A percentile compares a stretch with the other conserved stretches of the same genome.
Conservation (phyloP, 2,888 invertebrate genomes). For the Leucophora obtusa region DNA sequence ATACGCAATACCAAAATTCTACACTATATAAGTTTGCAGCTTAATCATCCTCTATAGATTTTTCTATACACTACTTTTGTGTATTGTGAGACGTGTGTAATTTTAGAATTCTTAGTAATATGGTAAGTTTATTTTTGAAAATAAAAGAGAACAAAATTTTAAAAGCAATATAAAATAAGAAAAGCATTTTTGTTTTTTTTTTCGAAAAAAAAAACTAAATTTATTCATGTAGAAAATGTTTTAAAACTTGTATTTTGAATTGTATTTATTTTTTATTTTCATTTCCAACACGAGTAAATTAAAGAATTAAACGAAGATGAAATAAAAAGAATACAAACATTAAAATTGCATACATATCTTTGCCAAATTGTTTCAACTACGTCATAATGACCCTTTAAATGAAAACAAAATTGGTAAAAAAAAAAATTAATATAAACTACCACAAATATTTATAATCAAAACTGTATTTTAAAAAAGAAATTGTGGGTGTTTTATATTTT, state of each 20-base stretch:
- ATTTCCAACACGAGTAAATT: neutral
- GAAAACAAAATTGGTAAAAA: neutral
- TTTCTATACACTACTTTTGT: constrained; percentile 47
- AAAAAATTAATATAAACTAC: neutral
- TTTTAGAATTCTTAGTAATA: constrained; percentile 73
- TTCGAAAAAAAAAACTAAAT: constrained; percentile 31
- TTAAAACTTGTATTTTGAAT: constrained; percentile 3
- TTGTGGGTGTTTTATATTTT: neutral
- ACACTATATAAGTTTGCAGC: neutral
- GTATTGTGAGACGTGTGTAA: constrained; percentile 66
- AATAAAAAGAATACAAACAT: neutral
- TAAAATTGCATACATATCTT: neutral
- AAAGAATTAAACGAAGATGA: neutral
- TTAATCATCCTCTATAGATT: constrained; percentile 28
- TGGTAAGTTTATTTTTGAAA: constrained; percentile 70
- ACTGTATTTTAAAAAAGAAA: neutral
- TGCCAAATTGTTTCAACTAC: constrained; percentile 34
- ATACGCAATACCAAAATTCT: too few species aligned
- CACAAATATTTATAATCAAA: neutral
- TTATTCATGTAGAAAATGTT: constrained; percentile 55
- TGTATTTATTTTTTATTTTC: neutral
- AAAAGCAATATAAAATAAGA: constrained; percentile 30
- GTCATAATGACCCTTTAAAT: constrained; percentile 38
- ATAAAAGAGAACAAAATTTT: constrained; percentile 8
- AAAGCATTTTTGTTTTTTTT: constrained; percentile 20